Percentiles rank a stretch among this genome's conserved stretches.
These are phyloP conservation scores for Mimachlamys varia DNA, from an alignment of 2,888 invertebrate genomes.

Conservation along the genomic window DNA sequence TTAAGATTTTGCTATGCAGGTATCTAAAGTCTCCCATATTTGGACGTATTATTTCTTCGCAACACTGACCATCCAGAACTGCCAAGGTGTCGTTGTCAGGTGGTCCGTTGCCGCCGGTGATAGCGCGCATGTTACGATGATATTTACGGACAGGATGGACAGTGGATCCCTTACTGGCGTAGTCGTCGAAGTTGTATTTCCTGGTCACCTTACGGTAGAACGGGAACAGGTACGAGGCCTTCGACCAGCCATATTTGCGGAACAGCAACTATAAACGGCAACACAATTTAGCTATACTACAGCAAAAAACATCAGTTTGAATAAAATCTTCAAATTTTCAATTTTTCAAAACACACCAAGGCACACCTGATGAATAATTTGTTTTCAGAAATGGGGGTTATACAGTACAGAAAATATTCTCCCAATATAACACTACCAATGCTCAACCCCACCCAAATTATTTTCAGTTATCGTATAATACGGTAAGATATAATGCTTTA, in stretches of 20 bases:
- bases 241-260: conserved; percentile 79
- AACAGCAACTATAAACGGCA: conserved; percentile 75
- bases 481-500: no score
- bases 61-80: conserved; percentile 64
- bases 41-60: neutral
- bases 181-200: conserved; percentile 78
- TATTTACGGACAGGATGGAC: conserved; percentile 77
- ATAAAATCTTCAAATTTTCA: no score
- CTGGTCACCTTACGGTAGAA: conserved; percentile 73
- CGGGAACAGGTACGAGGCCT: conserved; percentile 74
- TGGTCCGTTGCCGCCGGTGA: conserved; percentile 40
- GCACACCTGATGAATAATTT: no score
- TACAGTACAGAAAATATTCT: no score
- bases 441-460: no score
- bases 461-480: no score
- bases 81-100: conserved; percentile 56
- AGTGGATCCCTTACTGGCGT: conserved; percentile 79
- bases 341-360: no score
- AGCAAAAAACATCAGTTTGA: no score
- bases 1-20: no score
- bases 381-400: no score
- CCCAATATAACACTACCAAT: no score
- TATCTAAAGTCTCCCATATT: no score
- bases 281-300: neutral
- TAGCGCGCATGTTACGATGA: conserved; percentile 69